Conservation (phyloP, 2,888 invertebrate genomes). For the Minunthozetes semirufus region DNA sequence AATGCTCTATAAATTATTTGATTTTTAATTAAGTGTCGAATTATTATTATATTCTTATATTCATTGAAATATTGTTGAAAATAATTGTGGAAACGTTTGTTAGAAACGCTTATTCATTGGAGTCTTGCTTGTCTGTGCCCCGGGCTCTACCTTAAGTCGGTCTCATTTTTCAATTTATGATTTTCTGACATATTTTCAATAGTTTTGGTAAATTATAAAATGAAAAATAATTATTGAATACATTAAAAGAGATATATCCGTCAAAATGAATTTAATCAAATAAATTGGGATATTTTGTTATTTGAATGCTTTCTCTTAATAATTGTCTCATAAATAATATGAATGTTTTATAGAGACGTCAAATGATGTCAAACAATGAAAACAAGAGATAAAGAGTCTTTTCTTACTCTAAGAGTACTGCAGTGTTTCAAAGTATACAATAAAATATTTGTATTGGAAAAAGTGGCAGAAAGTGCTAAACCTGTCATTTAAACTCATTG, state of each 20-base stretch:
- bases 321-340: background rate
- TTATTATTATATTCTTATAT: no score
- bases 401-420: background rate
- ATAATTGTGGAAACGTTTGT: no score
- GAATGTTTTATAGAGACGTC: constrained; percentile 10
- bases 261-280: background rate
- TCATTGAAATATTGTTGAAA: no score
- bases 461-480: constrained; percentile 29
- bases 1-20: no score
- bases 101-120: no score
- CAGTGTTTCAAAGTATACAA: background rate
- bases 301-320: background rate
- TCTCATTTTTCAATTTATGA: background rate
- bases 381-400: constrained; percentile 10
- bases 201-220: background rate
- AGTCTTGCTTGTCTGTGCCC: no score
- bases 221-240: background rate
- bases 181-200: background rate
- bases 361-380: background rate
- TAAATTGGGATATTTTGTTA: background rate
- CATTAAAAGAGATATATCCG: background rate
- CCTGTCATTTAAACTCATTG: constrained; percentile 25
- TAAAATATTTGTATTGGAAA: constrained; percentile 24
- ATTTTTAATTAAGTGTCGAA: no score
- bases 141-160: no score